These are phyloP conservation scores for Automeris io DNA, from an alignment of 2,888 invertebrate species.

Conservation along the genomic window DNA sequence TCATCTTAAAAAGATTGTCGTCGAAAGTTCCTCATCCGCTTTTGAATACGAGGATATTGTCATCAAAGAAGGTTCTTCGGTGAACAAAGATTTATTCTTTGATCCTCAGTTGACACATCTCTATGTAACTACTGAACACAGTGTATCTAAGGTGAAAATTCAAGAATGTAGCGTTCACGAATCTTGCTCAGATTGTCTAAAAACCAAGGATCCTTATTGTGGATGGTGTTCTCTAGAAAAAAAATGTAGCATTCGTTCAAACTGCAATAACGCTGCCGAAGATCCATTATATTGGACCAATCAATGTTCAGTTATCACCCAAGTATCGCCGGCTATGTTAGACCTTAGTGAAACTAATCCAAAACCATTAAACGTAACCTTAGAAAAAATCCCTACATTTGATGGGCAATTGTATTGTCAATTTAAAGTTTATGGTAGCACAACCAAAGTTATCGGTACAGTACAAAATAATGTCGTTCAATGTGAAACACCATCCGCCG, in stretches of 20 bases:
- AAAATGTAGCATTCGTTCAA: conserved; percentile 94
- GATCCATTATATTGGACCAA: conserved; percentile 97
- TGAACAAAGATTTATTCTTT: conserved; percentile 94
- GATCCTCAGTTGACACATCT: conserved; percentile 93
- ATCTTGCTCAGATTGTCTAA: conserved; percentile 93
- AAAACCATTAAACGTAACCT: conserved; percentile 93
- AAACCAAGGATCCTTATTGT: conserved; percentile 97
- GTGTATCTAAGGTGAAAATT: conserved; percentile 95
- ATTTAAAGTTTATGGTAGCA: conserved; percentile 93
- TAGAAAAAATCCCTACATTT: conserved; percentile 96
- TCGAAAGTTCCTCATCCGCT: conserved; percentile 89
- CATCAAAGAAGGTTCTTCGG: conserved; percentile 88
- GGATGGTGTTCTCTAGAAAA: conserved; percentile 98
- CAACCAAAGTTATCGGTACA: conserved; percentile 92
- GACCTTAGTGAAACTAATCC: conserved; percentile 95
- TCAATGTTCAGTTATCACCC: conserved; percentile 96
- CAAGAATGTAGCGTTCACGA: conserved; percentile 95
- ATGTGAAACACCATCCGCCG: conserved; percentile 96
- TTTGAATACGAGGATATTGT: conserved; percentile 93
- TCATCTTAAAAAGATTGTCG: conserved; percentile 95
- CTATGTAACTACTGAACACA: conserved; percentile 94
- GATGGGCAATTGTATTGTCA: conserved; percentile 95
- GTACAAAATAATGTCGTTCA: conserved; percentile 93
- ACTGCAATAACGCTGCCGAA: conserved; percentile 94
- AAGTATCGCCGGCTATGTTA: conserved; percentile 92